phyloP scores from a whole-genome alignment of 2,888 invertebrate genomes.

The Amphipoea oculea region DNA sequence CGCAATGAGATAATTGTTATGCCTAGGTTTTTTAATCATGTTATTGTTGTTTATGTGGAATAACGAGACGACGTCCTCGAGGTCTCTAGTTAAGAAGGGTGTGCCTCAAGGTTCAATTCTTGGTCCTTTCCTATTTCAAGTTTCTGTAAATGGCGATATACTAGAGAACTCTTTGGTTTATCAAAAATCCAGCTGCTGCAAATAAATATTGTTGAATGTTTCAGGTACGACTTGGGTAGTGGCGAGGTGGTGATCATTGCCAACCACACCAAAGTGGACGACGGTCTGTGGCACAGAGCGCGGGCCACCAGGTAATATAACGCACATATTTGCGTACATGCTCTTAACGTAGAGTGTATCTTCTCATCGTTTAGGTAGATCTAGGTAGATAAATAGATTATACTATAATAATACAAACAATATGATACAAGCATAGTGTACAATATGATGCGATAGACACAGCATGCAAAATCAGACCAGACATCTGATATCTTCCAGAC shows the following conservation, averaged over 20 bases:
- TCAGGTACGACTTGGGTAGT: slow-evolving; percentile 96
- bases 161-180: neutral
- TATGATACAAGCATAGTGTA: too few relatives aligned
- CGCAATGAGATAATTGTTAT: neutral
- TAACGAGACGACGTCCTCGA: neutral
- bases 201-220: slow-evolving; percentile 63
- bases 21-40: neutral
- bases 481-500: neutral
- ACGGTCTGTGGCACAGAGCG: slow-evolving; percentile 93
- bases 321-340: neutral
- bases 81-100: neutral
- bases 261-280: slow-evolving; percentile 96
- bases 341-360: neutral
- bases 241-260: slow-evolving; percentile 96
- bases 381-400: neutral
- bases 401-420: neutral
- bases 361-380: neutral
- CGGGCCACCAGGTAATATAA: slow-evolving; percentile 83
- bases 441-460: too few relatives aligned
- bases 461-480: too few relatives aligned
- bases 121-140: neutral
- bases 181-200: neutral
- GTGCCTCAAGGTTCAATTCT: neutral
- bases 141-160: neutral
- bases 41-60: neutral